phyloP scores from a whole-genome alignment of 2,797 vertebrate genomes.

The Passerculus sandwichensis region DNA sequence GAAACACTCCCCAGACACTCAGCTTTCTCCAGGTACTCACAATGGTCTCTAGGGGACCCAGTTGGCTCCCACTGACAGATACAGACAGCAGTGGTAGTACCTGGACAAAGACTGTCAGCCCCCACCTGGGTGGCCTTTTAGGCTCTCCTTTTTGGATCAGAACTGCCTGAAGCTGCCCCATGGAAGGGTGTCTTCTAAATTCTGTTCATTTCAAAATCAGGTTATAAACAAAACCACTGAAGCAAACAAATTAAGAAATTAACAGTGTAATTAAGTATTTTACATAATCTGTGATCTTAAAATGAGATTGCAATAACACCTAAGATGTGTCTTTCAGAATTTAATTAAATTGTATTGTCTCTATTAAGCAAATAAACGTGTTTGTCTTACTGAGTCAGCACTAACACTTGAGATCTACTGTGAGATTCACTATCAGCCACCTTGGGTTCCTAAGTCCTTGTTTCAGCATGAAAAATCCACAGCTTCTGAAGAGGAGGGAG shows the following conservation, averaged over 20 bases:
- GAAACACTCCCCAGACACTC: neutral
- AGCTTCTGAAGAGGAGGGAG: neutral
- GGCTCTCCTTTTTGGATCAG: neutral
- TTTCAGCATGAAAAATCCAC: neutral
- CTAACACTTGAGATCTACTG: neutral
- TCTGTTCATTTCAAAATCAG: neutral
- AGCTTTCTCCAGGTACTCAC: neutral
- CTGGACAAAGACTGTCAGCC: neutral
- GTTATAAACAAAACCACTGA: neutral
- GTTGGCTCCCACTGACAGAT: neutral
- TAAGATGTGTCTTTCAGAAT: neutral
- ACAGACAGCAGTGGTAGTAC: neutral
- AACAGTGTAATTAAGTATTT: neutral
- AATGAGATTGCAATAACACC: neutral
- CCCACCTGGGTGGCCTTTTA: neutral
- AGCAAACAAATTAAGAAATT: neutral
- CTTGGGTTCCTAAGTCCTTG: neutral
- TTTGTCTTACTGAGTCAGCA: neutral
- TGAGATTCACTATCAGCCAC: neutral
- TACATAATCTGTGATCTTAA: neutral
- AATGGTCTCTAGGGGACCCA: neutral
- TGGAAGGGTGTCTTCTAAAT: neutral
- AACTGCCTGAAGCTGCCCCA: neutral
- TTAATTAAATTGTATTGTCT: conserved; percentile 7
- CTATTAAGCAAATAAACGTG: neutral